Conservation (phyloP, 2,888 invertebrate species). For the Patella ulyssiponensis region DNA sequence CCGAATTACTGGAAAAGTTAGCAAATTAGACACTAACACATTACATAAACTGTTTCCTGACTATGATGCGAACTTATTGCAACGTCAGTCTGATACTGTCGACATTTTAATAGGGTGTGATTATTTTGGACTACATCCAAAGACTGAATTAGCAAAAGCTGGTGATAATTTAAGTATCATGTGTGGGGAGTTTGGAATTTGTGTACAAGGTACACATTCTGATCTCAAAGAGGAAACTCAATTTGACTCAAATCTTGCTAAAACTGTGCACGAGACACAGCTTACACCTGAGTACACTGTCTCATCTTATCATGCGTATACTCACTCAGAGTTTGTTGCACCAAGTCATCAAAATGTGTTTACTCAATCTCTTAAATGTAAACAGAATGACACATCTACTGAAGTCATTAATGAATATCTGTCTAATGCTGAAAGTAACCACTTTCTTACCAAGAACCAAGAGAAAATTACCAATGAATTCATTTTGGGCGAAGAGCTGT, state of each 20-base stretch:
- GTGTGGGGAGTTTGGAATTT: constrained; percentile 13
- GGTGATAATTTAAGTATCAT: constrained; percentile 16
- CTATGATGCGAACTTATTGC: neutral
- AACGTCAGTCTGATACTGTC: neutral
- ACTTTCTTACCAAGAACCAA: neutral
- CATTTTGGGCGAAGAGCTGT: constrained; percentile 23
- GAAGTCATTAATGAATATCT: neutral
- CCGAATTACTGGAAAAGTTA: constrained; percentile 8
- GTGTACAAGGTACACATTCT: constrained; percentile 12
- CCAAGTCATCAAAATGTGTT: too few relatives aligned
- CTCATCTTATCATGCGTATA: too few relatives aligned
- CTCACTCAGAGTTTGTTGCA: too few relatives aligned
- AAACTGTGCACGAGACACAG: too few relatives aligned
- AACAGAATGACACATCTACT: too few relatives aligned
- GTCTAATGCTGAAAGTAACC: neutral
- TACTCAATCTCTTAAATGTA: too few relatives aligned
- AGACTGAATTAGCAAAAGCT: constrained; percentile 1
- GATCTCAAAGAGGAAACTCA: constrained; percentile 16
- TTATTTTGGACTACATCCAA: constrained; percentile 20
- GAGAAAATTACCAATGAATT: neutral
- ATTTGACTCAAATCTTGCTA: too few relatives aligned
- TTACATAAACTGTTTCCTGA: neutral
- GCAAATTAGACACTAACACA: neutral
- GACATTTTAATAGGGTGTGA: constrained; percentile 17
- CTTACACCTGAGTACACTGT: too few relatives aligned